phyloP scores from a whole-genome alignment of 53 echinoderm and acorn worm genomes.

The Paracentrotus lividus region DNA sequence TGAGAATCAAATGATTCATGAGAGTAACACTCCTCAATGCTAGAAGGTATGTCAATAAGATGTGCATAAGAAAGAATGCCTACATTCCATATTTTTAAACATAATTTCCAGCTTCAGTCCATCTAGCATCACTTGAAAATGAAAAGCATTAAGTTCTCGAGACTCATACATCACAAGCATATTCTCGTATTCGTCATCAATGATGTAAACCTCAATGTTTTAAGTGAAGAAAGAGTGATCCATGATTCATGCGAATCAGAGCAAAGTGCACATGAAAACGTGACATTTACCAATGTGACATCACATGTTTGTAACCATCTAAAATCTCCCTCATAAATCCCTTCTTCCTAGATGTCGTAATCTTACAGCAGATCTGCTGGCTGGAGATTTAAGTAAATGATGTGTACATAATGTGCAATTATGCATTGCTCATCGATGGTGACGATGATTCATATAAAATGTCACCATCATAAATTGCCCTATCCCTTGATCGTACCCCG shows the following conservation, averaged over 20 bases:
- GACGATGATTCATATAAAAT: conserved; percentile 45
- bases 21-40: not conserved
- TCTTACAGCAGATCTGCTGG: not conserved
- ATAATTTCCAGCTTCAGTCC: not conserved
- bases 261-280: not conserved
- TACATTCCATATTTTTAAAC: not conserved
- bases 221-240: not conserved
- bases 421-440: not conserved
- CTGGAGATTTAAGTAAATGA: conserved; percentile 17
- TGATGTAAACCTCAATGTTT: not conserved
- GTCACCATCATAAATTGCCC: conserved; percentile 15
- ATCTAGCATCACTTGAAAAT: not conserved
- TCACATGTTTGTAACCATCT: not conserved
- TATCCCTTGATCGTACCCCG: not conserved
- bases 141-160: not conserved
- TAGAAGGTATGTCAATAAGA: not conserved
- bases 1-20: conserved; percentile 42
- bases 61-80: not conserved
- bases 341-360: not conserved
- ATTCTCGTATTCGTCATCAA: not conserved
- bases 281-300: conserved; percentile 18
- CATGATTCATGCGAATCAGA: not conserved
- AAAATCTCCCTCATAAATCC: not conserved
- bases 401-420: conserved; percentile 53
- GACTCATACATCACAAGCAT: not conserved